Base-by-base conservation (phyloP, 2,888 invertebrate species). In the Lottia scabra region DNA sequence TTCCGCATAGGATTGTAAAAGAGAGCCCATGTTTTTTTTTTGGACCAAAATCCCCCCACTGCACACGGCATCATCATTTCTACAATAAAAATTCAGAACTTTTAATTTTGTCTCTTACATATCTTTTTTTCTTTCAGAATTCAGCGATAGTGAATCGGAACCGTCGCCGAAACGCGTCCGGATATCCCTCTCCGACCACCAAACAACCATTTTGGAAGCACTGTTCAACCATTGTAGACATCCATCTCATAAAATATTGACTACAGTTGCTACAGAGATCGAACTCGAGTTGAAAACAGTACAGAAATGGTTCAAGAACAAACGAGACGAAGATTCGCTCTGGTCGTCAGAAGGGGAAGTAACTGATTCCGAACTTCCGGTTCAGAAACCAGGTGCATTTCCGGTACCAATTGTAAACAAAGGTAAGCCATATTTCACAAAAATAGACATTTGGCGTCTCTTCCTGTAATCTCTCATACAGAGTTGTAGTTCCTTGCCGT, bases 351-450 rank as follows among this genome's bases (percentile, higher is more conserved):
- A 12, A 19, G 48, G 65, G 65, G 10, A 62, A 19, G 16, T 12
- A 23, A 15, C 26, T 38, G 19, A 30, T 26, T 30, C 16, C 3
- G 16, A 23, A 63, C 13, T 27, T 43, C 45, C 27, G 16, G 30
- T 27, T 30, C 10, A 43, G 10, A 19, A 38, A 5, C 26, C 73
- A 27, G 75, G 75, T 13, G 73, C 76, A n/a, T 77, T 71, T 46
- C 78, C 78, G 0, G 48, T 77, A 12, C 78, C 78, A 27, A 77
- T 78, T 30, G 78, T 78, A 2, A 78, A 78, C 64, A 70, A 70
- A 74, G 77, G 78, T 78, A 65, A 27, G 67, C 5, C 5, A 38
- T 38, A 1, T 4, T 8, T 8, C 5, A 38, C n/a, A n/a, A n/a
- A n/a, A n/a, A n/a, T n/a, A n/a, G n/a, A n/a, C n/a, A 38, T 8